These are phyloP conservation scores for Monopis laevigella DNA, from an alignment of 2,888 invertebrate species.

Conservation along the genomic window DNA sequence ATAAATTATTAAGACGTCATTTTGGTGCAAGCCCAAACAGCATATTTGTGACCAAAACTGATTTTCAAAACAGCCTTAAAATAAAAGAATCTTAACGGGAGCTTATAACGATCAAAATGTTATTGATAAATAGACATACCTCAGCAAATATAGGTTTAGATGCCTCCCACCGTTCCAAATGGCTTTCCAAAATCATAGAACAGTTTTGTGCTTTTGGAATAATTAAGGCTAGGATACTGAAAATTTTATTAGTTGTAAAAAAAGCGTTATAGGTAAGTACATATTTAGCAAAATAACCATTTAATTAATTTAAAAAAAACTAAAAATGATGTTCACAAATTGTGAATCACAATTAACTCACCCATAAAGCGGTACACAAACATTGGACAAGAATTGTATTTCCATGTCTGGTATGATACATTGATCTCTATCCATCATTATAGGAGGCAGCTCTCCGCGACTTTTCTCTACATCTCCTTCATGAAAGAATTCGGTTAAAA, in stretches of 20 bases:
- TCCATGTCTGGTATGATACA: conserved; percentile 85
- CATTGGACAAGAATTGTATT: conserved; percentile 72
- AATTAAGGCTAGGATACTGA: conserved; percentile 40
- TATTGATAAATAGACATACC: conserved; percentile 24
- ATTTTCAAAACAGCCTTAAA: too few relatives aligned
- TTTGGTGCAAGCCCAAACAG: too few relatives aligned
- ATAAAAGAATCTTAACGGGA: too few relatives aligned
- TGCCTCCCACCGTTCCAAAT: conserved; percentile 68
- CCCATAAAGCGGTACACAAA: conserved; percentile 61
- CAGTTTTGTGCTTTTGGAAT: conserved; percentile 57
- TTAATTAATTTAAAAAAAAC: too few relatives aligned
- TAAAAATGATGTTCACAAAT: too few relatives aligned
- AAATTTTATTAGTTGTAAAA: too few relatives aligned
- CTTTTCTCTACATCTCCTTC: conserved; percentile 88
- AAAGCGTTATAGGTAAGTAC: too few relatives aligned
- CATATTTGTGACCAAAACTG: too few relatives aligned
- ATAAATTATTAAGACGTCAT: too few relatives aligned
- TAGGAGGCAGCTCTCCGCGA: conserved; percentile 75
- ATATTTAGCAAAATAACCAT: too few relatives aligned
- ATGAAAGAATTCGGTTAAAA: conserved; percentile 86
- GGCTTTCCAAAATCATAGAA: conserved; percentile 57
- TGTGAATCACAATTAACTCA: too few relatives aligned
- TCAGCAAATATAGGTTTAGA: conserved; percentile 49
- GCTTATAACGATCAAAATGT: too few relatives aligned
- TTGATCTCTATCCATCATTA: conserved; percentile 84